These are phyloP conservation scores for Trogon melanurus DNA, from an alignment of 2,113 vertebrate genomes.

Conservation along the genomic window DNA sequence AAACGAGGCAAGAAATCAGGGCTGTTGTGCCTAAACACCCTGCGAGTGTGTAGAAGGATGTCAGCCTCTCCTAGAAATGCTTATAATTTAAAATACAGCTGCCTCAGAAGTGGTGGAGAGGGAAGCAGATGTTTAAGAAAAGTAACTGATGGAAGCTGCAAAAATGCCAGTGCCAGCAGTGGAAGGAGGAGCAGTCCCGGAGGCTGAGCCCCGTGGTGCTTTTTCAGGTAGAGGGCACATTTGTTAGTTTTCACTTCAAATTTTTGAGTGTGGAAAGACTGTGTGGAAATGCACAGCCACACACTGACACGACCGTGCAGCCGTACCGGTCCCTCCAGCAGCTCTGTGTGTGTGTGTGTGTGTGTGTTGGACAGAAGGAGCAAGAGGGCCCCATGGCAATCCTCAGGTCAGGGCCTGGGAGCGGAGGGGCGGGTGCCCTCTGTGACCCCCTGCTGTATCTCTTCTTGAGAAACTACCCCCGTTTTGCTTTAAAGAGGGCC, in stretches of 20 bases:
- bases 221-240: neutral
- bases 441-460: conserved; percentile 40
- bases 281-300: accelerated
- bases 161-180: neutral
- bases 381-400: neutral
- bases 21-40: neutral
- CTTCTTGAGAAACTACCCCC: conserved; percentile 34
- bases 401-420: conserved; percentile 23
- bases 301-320: accelerated
- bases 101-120: neutral
- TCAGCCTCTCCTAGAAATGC: neutral
- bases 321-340: neutral
- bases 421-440: neutral
- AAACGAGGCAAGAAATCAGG: neutral
- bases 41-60: neutral
- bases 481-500: conserved; percentile 21
- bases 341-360: neutral
- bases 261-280: accelerated
- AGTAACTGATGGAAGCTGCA: neutral
- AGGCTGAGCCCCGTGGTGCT: neutral
- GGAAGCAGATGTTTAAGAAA: neutral
- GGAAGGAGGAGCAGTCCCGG: neutral
- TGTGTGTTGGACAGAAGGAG: neutral
- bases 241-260: neutral
- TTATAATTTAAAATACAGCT: neutral